A percentile compares a stretch with the other conserved stretches of the same genome.
Evolutionary conservation across 2,113 vertebrate genomes (phyloP).

Genomic region (Cacatua alba): DNA sequence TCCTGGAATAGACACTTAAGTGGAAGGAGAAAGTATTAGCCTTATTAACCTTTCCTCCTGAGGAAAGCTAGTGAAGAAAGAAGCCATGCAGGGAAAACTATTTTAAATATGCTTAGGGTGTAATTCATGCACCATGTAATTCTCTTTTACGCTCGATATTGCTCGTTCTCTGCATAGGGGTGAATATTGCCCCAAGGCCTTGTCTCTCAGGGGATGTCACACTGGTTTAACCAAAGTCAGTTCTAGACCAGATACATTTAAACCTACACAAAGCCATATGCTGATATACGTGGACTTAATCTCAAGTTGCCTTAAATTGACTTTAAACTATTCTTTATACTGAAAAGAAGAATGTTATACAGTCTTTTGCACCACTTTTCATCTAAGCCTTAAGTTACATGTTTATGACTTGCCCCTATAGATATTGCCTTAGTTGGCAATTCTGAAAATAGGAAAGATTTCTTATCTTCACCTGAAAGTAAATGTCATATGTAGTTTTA

Average conservation of each 20-base stretch:
- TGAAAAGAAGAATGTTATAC: neutral
- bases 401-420: neutral
- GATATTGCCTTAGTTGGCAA: neutral
- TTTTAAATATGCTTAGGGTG: conserved; percentile 37
- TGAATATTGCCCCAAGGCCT: neutral
- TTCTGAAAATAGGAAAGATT: neutral
- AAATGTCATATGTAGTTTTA: neutral
- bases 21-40: conserved; percentile 11
- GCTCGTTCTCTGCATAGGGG: neutral
- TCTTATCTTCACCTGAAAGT: neutral
- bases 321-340: neutral
- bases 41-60: conserved; percentile 53
- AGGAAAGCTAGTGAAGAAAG: neutral
- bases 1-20: neutral
- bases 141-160: neutral
- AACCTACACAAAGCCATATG: neutral
- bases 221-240: neutral
- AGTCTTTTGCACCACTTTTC: neutral
- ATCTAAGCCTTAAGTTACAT: neutral
- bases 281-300: neutral
- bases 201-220: neutral
- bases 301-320: neutral
- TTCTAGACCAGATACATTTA: neutral
- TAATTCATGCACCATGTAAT: conserved; percentile 20
- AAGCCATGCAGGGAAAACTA: conserved; percentile 31